Evolutionary conservation across 2,113 vertebrate species (phyloP), one percentile per base, ranked within the genome.

Genomic region (Eubucco bourcierii): DNA sequence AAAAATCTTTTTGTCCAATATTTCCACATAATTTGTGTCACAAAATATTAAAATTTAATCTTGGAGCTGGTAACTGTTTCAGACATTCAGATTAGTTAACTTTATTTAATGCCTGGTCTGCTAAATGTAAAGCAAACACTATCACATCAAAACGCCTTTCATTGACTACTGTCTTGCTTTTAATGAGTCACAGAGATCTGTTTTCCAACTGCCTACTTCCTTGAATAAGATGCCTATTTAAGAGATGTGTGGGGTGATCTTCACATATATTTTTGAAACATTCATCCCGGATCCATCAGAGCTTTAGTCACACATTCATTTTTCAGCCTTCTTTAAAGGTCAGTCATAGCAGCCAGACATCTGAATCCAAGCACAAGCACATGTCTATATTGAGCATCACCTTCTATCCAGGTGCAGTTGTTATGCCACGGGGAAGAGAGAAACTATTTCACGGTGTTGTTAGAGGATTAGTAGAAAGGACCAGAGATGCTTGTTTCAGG

Each of bases 141-240:
- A 20, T 21, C 7, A 53, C 28, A 64, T 59, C 46, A 80, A 52
- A 52, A 63, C 27, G 50, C 72, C 55, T 94, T 86, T 79, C 65
- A 78, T 9, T 90, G 86, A 84, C 34, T 68, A 24, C 27, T 53
- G 9, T 7, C 64, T 31, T 87, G 37, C 7, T 85, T 91, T 74
- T 50, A 82, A 56, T 24, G 21, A 74, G 52, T 59, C 72, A 83
- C 14, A 81, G 58, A 68, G 66, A 67, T 23, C 41, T 82, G 5
- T 67, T 88, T 66, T 61, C 27, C 47, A 90, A 80, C 37, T 23
- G 67, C 14, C 11, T 67, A 41, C 64, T 88, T 65, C n/a, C 59
- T 85, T 90, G 61, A 95, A 81, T 88, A 80, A 84, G 7, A 60
- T 33, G 31, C 11, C 64, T 94, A 68, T 86, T 94, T 95, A 81